phyloP scores from a whole-genome alignment of 2,888 invertebrate species.

The Dicycla oo region DNA sequence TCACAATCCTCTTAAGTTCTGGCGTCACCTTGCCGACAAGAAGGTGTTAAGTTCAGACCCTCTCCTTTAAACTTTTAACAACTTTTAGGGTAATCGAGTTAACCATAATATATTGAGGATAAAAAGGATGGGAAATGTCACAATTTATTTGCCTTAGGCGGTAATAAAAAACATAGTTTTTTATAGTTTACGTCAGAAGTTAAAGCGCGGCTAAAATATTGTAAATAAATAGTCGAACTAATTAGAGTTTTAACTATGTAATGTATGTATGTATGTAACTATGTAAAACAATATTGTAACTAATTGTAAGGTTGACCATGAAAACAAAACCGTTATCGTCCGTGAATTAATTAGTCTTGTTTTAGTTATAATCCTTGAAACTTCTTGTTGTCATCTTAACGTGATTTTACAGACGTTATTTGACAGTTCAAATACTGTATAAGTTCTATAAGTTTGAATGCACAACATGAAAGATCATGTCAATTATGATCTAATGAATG shows the following conservation, averaged over 20 bases:
- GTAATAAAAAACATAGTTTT: conserved; percentile 20
- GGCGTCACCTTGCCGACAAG: background rate
- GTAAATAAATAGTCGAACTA: background rate
- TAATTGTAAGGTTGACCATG: conserved; percentile 24
- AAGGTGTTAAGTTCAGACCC: background rate
- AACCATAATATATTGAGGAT: conserved; percentile 17
- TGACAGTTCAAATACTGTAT: too few species aligned
- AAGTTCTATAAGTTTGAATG: too few species aligned
- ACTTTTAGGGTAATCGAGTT: conserved; percentile 7
- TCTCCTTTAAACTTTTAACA: background rate
- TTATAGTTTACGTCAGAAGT: background rate
- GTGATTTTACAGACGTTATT: too few species aligned
- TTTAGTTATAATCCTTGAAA: conserved; percentile 22
- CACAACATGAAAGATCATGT: too few species aligned
- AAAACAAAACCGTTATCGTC: conserved; percentile 6
- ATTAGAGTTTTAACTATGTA: background rate
- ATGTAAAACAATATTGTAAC: background rate
- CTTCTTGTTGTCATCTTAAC: too few species aligned
- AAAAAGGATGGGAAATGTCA: background rate
- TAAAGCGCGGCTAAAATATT: background rate
- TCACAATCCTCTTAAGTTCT: too few species aligned
- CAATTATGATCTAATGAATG: too few species aligned
- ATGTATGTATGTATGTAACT: too few species aligned
- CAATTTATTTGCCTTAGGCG: background rate
- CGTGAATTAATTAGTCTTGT: conserved; percentile 13